Evolutionary conservation across 2,888 invertebrate genomes (phyloP).

Genomic region (Cylloceria caligata): DNA sequence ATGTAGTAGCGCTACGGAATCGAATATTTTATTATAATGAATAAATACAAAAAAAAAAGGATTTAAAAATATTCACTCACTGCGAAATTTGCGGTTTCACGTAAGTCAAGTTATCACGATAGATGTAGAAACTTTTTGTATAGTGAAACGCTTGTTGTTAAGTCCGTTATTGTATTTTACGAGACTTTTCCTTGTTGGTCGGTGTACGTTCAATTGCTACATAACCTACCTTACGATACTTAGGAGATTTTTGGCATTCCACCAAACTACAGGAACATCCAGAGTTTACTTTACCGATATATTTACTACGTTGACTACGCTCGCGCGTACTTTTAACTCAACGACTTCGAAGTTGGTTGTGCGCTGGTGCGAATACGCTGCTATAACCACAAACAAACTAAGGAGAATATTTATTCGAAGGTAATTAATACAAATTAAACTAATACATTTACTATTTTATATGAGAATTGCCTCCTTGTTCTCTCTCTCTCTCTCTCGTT

Average conservation of each 20-base stretch:
- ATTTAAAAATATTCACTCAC: conserved; percentile 9
- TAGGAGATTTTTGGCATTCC: neutral
- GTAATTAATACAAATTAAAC: too few species aligned
- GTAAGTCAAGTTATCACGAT: neutral
- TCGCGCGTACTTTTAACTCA: too few species aligned
- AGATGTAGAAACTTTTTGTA: neutral
- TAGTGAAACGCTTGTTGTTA: neutral
- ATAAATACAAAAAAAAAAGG: neutral
- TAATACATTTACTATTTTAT: too few species aligned
- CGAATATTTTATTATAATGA: neutral
- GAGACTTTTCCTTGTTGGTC: neutral
- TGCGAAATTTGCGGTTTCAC: neutral
- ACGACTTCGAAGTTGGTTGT: too few species aligned
- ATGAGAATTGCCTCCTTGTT: too few species aligned
- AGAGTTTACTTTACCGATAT: too few species aligned
- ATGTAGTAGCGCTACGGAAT: neutral
- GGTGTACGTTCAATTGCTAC: neutral
- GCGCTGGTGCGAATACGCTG: too few species aligned
- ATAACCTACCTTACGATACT: neutral
- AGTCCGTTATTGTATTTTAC: neutral
- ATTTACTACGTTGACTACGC: too few species aligned
- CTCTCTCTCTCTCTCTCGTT: too few species aligned
- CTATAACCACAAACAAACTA: too few species aligned
- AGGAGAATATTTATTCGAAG: too few species aligned
- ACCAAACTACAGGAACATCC: neutral